These are phyloP conservation scores for Mustelus asterias DNA, from an alignment of 2,113 vertebrate species.

Conservation along the genomic window DNA sequence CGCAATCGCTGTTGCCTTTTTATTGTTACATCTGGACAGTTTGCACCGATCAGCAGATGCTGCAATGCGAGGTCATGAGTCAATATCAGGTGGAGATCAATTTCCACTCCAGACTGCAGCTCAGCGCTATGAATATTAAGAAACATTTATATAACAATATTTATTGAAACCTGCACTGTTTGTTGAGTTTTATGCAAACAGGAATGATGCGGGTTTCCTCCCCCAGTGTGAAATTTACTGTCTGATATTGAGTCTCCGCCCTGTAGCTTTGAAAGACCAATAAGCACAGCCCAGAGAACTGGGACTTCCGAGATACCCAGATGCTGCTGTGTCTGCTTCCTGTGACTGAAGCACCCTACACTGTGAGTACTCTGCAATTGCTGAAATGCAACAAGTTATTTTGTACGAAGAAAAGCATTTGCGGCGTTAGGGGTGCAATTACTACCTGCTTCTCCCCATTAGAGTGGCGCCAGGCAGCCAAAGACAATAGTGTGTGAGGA, in stretches of 20 bases:
- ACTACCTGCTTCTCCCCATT: background rate
- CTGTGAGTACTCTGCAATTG: background rate
- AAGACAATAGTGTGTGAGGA: too few relatives aligned
- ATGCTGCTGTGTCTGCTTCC: background rate
- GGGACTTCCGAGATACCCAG: background rate
- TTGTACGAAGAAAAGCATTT: background rate
- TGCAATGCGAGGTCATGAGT: too few relatives aligned
- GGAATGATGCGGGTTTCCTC: background rate
- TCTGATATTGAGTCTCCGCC: background rate
- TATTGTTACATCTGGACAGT: background rate
- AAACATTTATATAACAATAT: background rate
- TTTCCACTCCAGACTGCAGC: too few relatives aligned
- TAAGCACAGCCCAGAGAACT: background rate
- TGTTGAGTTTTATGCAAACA: background rate
- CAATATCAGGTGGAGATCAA: too few relatives aligned
- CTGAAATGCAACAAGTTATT: background rate
- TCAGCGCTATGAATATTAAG: background rate
- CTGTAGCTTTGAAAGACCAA: background rate
- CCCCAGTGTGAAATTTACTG: background rate
- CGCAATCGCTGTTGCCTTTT: background rate
- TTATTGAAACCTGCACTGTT: too few relatives aligned
- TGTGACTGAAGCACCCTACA: background rate
- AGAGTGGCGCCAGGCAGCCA: background rate
- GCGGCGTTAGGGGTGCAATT: too few relatives aligned
- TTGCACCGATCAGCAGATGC: background rate